Evolutionary conservation across 2,888 invertebrate genomes (phyloP), one percentile per base, ranked within the genome.

Genomic region (Andrena bucephala): DNA sequence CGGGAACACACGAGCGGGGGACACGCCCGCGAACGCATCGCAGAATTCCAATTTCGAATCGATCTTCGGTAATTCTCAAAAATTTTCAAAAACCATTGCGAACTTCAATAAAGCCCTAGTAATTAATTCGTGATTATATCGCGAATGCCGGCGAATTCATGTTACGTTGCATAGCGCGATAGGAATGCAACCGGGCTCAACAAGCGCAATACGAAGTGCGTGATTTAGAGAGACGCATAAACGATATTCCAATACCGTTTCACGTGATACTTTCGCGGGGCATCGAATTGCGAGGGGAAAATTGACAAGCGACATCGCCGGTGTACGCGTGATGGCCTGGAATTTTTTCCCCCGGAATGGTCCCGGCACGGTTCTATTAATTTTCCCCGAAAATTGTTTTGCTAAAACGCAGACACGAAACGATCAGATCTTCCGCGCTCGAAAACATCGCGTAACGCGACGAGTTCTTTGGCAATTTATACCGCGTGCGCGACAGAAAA

Each of bases 61-160:
- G 83, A 81, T 84, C 78, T 82, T 81, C 66, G 70, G 83, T 84
- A 89, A 89, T 88, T 89, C 84, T 79, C 79, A 42, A 84, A 88
- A 87, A 85, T 87, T 88, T 77, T 86, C 85, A 88, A 89, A 89
- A 88, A 88, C 81, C 76, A 67, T 75, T 80, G 78, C 83, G 83
- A 81, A 89, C 88, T 88, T 89, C 89, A 88, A 89, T 89, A 87
- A 87, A 85, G 89, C 85, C 79, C 79, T 80, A 81, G 81, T 85
- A 87, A 89, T 90, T 87, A 90, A 90, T 89, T 87, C 86, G 88
- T 87, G 83, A 90, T 87, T 87, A 89, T 87, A 86, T 83, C 89
- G 73, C 57, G 89, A 83, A 89, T 89, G 82, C 85, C 90, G 63
- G 85, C 84, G 77, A 87, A 87, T 90, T 89, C 83, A 75, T 71